Evolutionary conservation across 2,113 vertebrate genomes (phyloP).

Genomic region (Hippocampus abdominalis): DNA sequence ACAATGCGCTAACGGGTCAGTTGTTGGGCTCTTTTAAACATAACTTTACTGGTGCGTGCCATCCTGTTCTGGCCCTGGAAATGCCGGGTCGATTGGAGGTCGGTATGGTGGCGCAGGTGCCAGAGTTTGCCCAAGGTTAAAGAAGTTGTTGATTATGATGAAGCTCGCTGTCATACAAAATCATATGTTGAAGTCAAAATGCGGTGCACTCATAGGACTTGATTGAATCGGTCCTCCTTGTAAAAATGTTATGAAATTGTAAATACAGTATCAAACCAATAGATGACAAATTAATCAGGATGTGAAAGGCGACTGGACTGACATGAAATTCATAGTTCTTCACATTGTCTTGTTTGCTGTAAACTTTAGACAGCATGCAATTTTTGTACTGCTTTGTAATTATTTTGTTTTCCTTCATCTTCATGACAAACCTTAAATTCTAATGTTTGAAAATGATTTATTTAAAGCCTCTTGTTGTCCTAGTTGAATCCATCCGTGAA

Average conservation of each 20-base stretch:
- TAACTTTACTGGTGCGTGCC: slow-evolving; percentile 73
- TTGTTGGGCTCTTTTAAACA: slow-evolving; percentile 79
- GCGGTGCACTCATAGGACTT: neutral
- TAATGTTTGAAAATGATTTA: neutral
- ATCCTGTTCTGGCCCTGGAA: slow-evolving; percentile 85
- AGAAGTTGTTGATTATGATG: slow-evolving; percentile 19
- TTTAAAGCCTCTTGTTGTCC: neutral
- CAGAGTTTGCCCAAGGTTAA: slow-evolving; percentile 80
- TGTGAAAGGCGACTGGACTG: slow-evolving; percentile 5
- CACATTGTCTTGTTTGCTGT: slow-evolving; percentile 2
- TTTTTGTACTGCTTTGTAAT: slow-evolving; percentile 29
- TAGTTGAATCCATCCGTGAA: neutral
- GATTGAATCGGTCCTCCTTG: neutral
- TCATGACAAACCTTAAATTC: neutral
- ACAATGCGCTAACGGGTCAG: slow-evolving; percentile 83
- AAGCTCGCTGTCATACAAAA: neutral
- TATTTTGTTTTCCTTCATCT: slow-evolving; percentile 2
- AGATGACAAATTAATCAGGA: neutral
- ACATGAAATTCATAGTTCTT: neutral
- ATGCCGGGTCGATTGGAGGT: slow-evolving; percentile 81
- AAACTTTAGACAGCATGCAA: neutral
- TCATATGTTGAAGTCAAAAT: neutral
- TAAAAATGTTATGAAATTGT: slow-evolving; percentile 12
- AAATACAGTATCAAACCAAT: slow-evolving; percentile 30
- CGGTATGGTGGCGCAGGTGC: slow-evolving; percentile 77